These are phyloP conservation scores for Streptopelia turtur DNA, from an alignment of 2,797 vertebrate genomes.

Conservation along the genomic window DNA sequence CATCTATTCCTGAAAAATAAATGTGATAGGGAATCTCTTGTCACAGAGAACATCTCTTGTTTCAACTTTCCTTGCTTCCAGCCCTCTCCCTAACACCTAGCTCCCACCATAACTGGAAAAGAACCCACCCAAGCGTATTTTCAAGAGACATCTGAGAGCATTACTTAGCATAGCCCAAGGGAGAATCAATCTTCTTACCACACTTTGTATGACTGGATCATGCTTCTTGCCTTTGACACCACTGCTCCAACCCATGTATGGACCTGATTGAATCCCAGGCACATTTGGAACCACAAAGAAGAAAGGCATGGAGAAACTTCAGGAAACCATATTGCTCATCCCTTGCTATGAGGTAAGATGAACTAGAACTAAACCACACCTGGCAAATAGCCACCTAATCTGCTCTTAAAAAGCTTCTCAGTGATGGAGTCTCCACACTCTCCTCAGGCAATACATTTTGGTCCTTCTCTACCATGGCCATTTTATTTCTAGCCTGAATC, in stretches of 20 bases:
- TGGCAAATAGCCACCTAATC: neutral
- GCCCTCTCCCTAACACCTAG: neutral
- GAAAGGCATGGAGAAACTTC: neutral
- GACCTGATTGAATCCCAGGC: neutral
- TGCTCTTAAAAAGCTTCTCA: neutral
- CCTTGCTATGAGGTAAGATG: neutral
- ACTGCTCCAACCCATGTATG: neutral
- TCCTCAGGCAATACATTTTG: neutral
- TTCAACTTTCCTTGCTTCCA: neutral
- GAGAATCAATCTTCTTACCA: neutral
- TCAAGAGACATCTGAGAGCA: neutral
- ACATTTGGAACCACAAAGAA: neutral
- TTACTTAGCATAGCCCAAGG: neutral
- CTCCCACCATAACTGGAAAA: neutral
- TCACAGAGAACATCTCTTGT: neutral
- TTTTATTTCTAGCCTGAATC: conserved; percentile 21
- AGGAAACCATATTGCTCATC: neutral
- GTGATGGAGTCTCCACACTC: neutral
- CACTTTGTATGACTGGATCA: neutral
- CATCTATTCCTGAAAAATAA: neutral
- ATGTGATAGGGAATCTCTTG: neutral
- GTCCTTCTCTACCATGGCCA: neutral
- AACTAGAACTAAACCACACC: neutral
- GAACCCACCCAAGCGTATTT: neutral
- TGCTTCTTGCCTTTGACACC: neutral